These are phyloP conservation scores for Proteles cristata DNA, from an alignment of 2,113 vertebrate species.

Conservation along the genomic window DNA sequence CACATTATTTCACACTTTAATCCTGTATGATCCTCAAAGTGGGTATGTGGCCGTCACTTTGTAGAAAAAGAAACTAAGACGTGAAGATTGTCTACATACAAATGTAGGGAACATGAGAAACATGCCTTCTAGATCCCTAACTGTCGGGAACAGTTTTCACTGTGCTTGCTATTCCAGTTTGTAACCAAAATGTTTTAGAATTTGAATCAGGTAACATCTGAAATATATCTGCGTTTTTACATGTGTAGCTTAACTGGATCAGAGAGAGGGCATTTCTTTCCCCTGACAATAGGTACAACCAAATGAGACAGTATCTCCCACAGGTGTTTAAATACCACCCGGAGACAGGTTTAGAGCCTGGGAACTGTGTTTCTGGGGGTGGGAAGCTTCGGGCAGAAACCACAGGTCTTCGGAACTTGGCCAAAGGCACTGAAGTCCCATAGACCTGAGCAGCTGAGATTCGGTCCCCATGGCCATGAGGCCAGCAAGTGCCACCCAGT, in stretches of 20 bases:
- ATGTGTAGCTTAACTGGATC: not conserved
- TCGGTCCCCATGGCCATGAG: not conserved
- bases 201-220: not conserved
- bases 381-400: not conserved
- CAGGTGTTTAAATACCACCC: accelerated
- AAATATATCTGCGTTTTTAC: not conserved
- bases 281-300: no score
- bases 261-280: not conserved
- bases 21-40: not conserved
- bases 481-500: not conserved
- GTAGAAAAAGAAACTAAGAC: not conserved
- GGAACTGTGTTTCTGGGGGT: not conserved
- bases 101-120: no score
- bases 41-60: not conserved
- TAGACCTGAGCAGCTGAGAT: not conserved
- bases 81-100: not conserved
- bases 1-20: not conserved
- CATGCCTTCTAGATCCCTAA: not conserved
- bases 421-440: not conserved
- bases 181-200: not conserved
- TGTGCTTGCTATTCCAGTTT: not conserved
- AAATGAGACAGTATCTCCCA: not conserved
- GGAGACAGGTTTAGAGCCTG: not conserved
- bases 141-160: not conserved
- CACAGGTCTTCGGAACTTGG: not conserved